phyloP scores from a whole-genome alignment of 2,888 invertebrate species.

The Temnothorax ravouxi region DNA sequence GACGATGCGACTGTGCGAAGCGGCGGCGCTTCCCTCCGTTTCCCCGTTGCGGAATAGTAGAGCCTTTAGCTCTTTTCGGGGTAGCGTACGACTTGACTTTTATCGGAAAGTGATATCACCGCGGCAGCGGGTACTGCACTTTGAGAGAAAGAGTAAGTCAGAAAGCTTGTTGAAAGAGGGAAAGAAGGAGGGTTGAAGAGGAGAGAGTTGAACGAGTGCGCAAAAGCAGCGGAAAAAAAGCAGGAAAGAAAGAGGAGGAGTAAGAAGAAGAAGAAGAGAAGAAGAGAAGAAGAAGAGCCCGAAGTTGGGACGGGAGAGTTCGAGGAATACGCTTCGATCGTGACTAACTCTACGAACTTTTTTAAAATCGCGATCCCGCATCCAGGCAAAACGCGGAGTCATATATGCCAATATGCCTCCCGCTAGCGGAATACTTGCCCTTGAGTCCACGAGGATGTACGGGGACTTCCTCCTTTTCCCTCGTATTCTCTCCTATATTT shows the following conservation, averaged over 20 bases:
- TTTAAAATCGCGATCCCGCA: slow-evolving; percentile 65
- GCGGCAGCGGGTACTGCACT: slow-evolving; percentile 68
- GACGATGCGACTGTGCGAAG: slow-evolving; percentile 35
- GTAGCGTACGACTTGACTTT: slow-evolving; percentile 70
- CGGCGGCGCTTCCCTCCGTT: slow-evolving; percentile 22
- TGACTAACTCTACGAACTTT: slow-evolving; percentile 66
- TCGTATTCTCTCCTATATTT: slow-evolving; percentile 52
- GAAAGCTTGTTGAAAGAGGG: slow-evolving; percentile 40
- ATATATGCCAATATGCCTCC: too few relatives aligned
- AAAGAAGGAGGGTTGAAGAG: not conserved
- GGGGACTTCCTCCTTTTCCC: slow-evolving; percentile 22
- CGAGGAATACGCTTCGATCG: slow-evolving; percentile 68
- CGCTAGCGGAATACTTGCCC: slow-evolving; percentile 44
- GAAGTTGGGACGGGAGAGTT: slow-evolving; percentile 52
- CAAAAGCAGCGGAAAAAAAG: slow-evolving; percentile 49
- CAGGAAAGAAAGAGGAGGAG: not conserved
- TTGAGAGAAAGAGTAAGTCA: slow-evolving; percentile 64
- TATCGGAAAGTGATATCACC: slow-evolving; percentile 78
- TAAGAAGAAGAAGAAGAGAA: not conserved
- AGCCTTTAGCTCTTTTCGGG: slow-evolving; percentile 65
- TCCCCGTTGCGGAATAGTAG: slow-evolving; percentile 33
- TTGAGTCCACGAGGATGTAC: slow-evolving; percentile 56
- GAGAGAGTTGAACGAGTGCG: slow-evolving; percentile 44
- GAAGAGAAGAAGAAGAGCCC: not conserved
- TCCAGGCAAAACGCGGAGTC: slow-evolving; percentile 4